Conservation (phyloP, 1,140 invertebrate genomes). For the Manduca sexta region DNA sequence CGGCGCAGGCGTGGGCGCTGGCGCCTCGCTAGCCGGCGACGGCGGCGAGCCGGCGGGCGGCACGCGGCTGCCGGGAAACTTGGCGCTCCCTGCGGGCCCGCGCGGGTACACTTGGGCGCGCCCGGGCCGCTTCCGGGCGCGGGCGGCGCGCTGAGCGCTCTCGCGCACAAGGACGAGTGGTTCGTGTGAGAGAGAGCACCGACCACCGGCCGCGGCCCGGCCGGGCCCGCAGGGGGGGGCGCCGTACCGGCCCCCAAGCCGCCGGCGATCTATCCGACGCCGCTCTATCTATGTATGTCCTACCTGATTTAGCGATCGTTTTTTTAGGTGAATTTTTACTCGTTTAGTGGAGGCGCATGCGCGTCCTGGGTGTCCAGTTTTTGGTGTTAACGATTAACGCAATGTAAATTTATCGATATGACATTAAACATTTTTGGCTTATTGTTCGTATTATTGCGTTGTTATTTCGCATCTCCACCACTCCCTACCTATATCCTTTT, state of each 20-base stretch:
- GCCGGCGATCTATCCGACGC: conserved; percentile 6
- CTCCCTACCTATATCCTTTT: not conserved
- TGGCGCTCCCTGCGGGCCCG: conserved; percentile 93
- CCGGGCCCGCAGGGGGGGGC: conserved; percentile 71
- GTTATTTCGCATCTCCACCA: conserved; percentile 20
- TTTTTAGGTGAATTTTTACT: conserved; percentile 68
- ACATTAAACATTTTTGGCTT: conserved; percentile 73
- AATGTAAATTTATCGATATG: conserved; percentile 71
- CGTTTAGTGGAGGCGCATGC: conserved; percentile 48
- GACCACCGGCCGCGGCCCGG: too few species aligned
- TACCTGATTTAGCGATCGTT: conserved; percentile 60
- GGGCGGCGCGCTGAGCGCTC: conserved; percentile 65
- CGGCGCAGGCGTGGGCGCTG: conserved; percentile 69
- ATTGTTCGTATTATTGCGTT: conserved; percentile 68
- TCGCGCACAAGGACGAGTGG: conserved; percentile 81
- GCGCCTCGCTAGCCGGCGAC: conserved; percentile 59
- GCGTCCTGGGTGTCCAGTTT: conserved; percentile 57
- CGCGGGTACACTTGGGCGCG: conserved; percentile 77
- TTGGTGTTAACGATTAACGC: conserved; percentile 62
- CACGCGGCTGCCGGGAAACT: conserved; percentile 89
- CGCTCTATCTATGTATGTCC: conserved; percentile 48
- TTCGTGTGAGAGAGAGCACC: conserved; percentile 76
- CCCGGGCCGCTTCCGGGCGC: conserved; percentile 75
- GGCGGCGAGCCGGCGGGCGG: conserved; percentile 70
- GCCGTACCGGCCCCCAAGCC: conserved; percentile 53